Base-by-base conservation (phyloP, 2,113 vertebrate species). In the Pteropus alecto region DNA sequence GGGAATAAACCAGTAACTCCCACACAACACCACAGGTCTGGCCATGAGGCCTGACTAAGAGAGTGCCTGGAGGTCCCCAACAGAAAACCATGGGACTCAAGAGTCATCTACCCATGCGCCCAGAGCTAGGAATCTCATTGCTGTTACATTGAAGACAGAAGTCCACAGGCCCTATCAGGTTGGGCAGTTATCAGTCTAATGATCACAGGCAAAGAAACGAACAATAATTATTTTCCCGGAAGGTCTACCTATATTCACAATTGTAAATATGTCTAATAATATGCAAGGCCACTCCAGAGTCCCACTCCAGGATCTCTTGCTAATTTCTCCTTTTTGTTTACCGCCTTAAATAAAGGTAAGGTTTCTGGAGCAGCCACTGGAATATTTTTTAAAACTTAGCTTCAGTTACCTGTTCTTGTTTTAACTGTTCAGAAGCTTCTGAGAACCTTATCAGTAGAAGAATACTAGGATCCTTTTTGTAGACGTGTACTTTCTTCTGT, bases 351-450 rank as follows among this genome's bases (percentile, higher is more conserved):
- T 81, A 24, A 93, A 76, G 93, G 48, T 0, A 58, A 4, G 5
- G 6, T 33, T 28, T 0, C 48, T 18, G 28, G 2, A 58, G 86
- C 65, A 56, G 83, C 7, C 90, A 87, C 35, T 88, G 86, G 67
- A 76, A 78, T 88, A 77, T 83, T 56, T 84, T 15, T 60, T 41
- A 19, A 5, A 38, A 51, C 5, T 95, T 0, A 28, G 28, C 12
- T 77, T 92, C 67, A 74, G 74, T 92, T 93, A 38, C 33, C 54
- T 89, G 86, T n/a, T 96, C 1, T 10, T 67, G 85, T 93, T 93
- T 81, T 95, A 77, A 51, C 12, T 38, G 1, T 56, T 92, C 26
- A 48, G 33, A 4, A 56, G 30, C 58, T 87, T 71, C 0, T 2
- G 22, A 35, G 93, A 97, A 87, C n/a, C 12, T 94, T 89, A 83